phyloP scores from a whole-genome alignment of 2,113 vertebrate genomes.

The Pomatorhinus ruficollis region DNA sequence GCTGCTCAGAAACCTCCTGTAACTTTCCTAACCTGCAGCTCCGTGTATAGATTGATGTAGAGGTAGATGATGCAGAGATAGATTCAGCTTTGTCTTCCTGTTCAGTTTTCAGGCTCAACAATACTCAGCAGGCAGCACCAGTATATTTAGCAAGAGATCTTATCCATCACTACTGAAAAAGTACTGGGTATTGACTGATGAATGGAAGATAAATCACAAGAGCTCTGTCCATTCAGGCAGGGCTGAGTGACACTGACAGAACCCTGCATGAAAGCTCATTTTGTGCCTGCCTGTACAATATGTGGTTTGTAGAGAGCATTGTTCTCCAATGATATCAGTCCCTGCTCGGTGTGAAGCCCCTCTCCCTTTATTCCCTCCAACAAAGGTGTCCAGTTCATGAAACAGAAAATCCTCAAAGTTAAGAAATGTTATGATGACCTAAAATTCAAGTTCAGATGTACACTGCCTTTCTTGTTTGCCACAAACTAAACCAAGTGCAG shows the following conservation, averaged over 20 bases:
- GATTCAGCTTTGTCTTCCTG: conserved; percentile 37
- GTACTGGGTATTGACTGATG: conserved; percentile 72
- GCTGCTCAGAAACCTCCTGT: neutral
- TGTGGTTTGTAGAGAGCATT: conserved; percentile 63
- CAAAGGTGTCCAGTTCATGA: conserved; percentile 58
- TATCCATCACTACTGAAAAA: conserved; percentile 77
- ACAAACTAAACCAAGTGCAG: conserved; percentile 1
- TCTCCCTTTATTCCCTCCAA: conserved; percentile 68
- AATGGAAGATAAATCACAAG: conserved; percentile 80
- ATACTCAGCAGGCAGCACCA: conserved; percentile 76
- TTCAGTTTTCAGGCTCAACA: conserved; percentile 72
- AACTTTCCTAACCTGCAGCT: conserved; percentile 35
- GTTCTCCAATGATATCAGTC: conserved; percentile 70
- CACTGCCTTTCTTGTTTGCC: conserved; percentile 41
- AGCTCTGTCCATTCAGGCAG: conserved; percentile 74
- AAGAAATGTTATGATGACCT: conserved; percentile 58
- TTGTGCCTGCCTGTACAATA: conserved; percentile 74
- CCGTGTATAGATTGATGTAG: neutral
- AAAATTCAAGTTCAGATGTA: conserved; percentile 64
- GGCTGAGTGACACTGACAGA: conserved; percentile 76
- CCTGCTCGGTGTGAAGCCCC: conserved; percentile 60
- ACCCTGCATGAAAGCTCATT: conserved; percentile 74
- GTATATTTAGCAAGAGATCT: conserved; percentile 76
- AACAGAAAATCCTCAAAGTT: conserved; percentile 56
- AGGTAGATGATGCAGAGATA: neutral